phyloP scores from a whole-genome alignment of 2,888 invertebrate genomes.

The Fissipunctia ypsillon region DNA sequence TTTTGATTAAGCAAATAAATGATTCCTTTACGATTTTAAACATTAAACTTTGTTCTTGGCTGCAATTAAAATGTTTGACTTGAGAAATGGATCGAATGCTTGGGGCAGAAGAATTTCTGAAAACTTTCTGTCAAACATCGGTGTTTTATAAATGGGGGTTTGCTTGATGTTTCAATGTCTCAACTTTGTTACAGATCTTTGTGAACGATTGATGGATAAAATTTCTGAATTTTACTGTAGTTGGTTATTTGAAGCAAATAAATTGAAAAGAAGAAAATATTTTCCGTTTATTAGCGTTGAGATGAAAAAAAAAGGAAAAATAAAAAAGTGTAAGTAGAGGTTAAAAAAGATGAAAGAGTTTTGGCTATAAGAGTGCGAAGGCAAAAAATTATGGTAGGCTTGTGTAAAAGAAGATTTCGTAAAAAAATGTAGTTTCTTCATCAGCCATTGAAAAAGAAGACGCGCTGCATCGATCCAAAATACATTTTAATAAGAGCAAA shows the following conservation, averaged over 20 bases:
- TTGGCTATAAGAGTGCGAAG: not conserved
- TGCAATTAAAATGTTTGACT: slow-evolving; percentile 73
- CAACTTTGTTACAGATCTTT: slow-evolving; percentile 49
- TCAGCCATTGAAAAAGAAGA: no score
- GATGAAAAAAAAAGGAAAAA: not conserved
- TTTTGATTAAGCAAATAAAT: slow-evolving; percentile 84
- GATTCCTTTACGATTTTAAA: slow-evolving; percentile 76
- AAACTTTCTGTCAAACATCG: slow-evolving; percentile 47
- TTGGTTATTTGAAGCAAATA: not conserved
- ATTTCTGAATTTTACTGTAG: slow-evolving; percentile 19
- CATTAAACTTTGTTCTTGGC: slow-evolving; percentile 70
- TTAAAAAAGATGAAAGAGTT: not conserved
- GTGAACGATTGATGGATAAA: slow-evolving; percentile 42
- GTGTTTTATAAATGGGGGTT: slow-evolving; percentile 51
- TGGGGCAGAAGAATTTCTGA: slow-evolving; percentile 33
- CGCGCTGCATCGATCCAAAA: not conserved
- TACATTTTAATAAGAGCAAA: not conserved
- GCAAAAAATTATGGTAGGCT: no score
- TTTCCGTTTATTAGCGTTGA: not conserved
- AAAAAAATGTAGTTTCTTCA: no score
- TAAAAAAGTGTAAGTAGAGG: not conserved
- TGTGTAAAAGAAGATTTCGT: no score
- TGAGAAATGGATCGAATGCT: slow-evolving; percentile 65
- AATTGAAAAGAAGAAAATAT: not conserved
- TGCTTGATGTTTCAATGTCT: slow-evolving; percentile 45